Base-by-base conservation (phyloP, 2,888 invertebrate species). In the Ectobius pallidus region DNA sequence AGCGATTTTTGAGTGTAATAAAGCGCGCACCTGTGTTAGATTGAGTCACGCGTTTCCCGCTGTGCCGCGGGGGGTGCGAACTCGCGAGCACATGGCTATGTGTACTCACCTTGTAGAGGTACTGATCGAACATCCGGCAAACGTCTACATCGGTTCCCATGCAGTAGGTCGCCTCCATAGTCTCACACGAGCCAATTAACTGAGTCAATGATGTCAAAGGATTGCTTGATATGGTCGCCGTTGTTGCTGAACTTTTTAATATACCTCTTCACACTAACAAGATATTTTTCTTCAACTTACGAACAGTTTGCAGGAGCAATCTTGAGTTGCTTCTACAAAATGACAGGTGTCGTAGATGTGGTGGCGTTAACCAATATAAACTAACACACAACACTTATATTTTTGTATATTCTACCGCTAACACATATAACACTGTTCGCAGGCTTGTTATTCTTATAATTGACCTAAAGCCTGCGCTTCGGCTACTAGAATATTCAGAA, bases 41-140 rank as follows among this genome's bases (percentile, higher is more conserved):
- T n/a, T n/a, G n/a, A n/a, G n/a, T n/a, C n/a, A n/a, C n/a, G n/a
- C n/a, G n/a, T n/a, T n/a, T n/a, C n/a, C n/a, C n/a, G n/a, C n/a
- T n/a, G n/a, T n/a, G n/a, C n/a, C n/a, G n/a, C n/a, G n/a, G n/a
- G n/a, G n/a, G n/a, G n/a, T n/a, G n/a, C n/a, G n/a, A n/a, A n/a
- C n/a, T n/a, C n/a, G n/a, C n/a, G n/a, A n/a, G n/a, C n/a, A n/a
- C n/a, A n/a, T n/a, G n/a, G n/a, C n/a, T n/a, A n/a, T n/a, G n/a
- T n/a, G n/a, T 34, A 79, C 81, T 81, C 83, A 88, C 89, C 88
- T 89, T 89, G 82, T 88, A 88, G 78, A 88, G 83, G 82, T 88
- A 89, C 84, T 88, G 88, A 82, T 89, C 88, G 81, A 88, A 89
- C 88, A 89, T 88, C 81, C 88, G 86, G 85, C 87, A 86, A 79